These are phyloP conservation scores for Ichneumoninae sp. DNA, from an alignment of 2,888 invertebrate genomes.

Conservation along the genomic window DNA sequence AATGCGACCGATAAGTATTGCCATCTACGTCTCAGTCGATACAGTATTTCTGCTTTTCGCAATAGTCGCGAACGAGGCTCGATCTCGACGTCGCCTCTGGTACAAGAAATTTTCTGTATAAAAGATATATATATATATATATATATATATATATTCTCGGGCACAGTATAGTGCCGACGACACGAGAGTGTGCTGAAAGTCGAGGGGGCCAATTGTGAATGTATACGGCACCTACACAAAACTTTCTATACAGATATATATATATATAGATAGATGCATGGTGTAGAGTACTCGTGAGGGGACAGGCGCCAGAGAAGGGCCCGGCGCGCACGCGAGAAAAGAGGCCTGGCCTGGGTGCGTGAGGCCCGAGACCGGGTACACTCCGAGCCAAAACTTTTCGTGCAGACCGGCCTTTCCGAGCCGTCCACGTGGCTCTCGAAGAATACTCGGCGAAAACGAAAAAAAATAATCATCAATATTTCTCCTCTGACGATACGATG, in stretches of 20 bases:
- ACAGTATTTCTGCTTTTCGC: slow-evolving; percentile 57
- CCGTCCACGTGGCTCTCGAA: slow-evolving; percentile 27
- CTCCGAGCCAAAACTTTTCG: slow-evolving; percentile 32
- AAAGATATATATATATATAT: too few relatives aligned
- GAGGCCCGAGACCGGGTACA: slow-evolving; percentile 51
- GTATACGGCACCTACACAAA: slow-evolving; percentile 8
- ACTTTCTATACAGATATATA: slow-evolving; percentile 1
- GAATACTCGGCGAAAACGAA: background rate
- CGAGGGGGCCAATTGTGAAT: slow-evolving; percentile 18
- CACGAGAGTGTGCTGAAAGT: slow-evolving; percentile 34
- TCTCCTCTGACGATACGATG: slow-evolving; percentile 19
- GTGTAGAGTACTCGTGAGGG: slow-evolving; percentile 24
- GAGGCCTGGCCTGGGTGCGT: slow-evolving; percentile 47
- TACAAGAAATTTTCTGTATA: slow-evolving; percentile 51
- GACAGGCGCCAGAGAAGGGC: slow-evolving; percentile 58
- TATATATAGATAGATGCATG: slow-evolving; percentile 7
- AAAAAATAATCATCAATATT: background rate
- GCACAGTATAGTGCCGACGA: slow-evolving; percentile 21
- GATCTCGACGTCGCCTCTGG: slow-evolving; percentile 59
- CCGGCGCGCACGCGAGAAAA: slow-evolving; percentile 56
- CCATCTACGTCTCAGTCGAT: slow-evolving; percentile 57
- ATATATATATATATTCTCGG: background rate
- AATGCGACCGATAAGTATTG: slow-evolving; percentile 21
- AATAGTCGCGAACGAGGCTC: slow-evolving; percentile 60
- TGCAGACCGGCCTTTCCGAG: background rate